phyloP scores from a whole-genome alignment of 1,140 invertebrate genomes.

The Vanessa atalanta region DNA sequence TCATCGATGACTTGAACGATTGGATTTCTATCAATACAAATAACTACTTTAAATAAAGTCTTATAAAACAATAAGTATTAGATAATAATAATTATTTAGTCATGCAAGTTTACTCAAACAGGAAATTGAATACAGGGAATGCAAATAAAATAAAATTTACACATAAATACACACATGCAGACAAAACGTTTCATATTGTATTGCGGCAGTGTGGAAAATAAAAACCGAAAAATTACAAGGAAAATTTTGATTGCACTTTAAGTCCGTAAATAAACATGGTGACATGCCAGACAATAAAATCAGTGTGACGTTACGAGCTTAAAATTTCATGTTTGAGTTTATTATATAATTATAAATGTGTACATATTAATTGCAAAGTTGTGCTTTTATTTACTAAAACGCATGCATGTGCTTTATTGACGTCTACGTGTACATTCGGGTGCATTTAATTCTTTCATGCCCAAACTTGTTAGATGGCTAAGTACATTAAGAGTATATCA shows the following conservation, averaged over 20 bases:
- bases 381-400: conserved; percentile 23
- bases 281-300: conserved; percentile 6
- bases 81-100: conserved; percentile 20
- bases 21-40: background rate
- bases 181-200: conserved; percentile 11
- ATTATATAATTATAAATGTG: conserved; percentile 20
- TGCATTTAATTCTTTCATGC: conserved; percentile 41
- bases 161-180: conserved; percentile 27
- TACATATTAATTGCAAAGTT: background rate
- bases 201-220: conserved; percentile 13
- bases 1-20: background rate
- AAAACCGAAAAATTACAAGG: background rate
- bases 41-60: background rate
- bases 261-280: background rate
- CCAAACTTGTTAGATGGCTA: conserved; percentile 24
- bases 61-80: conserved; percentile 9
- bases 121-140: conserved; percentile 56
- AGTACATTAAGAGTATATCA: conserved; percentile 10
- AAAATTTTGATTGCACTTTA: background rate
- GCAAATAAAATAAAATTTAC: conserved; percentile 47
- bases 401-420: conserved; percentile 43
- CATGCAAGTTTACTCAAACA: conserved; percentile 62
- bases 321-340: conserved; percentile 46
- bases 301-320: background rate
- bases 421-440: conserved; percentile 36